A percentile compares a stretch with the other conserved stretches of the same genome.
Evolutionary conservation across 2,888 invertebrate species (phyloP).

Genomic region (Catotricha subobsoleta): DNA sequence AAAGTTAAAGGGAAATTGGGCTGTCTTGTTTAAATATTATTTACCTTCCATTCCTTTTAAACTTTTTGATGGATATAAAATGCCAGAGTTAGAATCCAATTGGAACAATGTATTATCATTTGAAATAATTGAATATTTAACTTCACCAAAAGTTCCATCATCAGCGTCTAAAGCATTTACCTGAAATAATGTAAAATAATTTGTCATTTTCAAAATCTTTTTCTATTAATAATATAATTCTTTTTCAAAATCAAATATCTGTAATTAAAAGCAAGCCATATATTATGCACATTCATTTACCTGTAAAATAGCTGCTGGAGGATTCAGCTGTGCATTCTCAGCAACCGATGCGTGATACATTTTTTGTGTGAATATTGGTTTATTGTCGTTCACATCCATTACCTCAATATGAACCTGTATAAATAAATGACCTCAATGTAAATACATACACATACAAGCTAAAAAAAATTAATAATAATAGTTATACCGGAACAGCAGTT

Average conservation of each 20-base stretch:
- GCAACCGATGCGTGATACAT: constrained; percentile 64
- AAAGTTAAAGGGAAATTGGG: too few species aligned
- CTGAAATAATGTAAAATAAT: constrained; percentile 8
- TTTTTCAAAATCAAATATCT: not conserved
- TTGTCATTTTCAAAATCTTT: too few species aligned
- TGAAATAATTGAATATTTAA: constrained; percentile 52
- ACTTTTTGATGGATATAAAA: constrained; percentile 58
- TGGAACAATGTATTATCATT: constrained; percentile 51
- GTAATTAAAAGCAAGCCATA: not conserved
- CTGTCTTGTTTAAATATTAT: too few species aligned
- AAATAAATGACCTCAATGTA: not conserved
- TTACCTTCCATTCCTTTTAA: constrained; percentile 41
- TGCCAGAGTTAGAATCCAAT: constrained; percentile 58
- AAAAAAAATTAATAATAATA: not conserved
- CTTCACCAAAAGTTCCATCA: constrained; percentile 54
- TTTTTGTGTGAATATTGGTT: constrained; percentile 60
- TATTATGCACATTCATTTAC: constrained; percentile 6
- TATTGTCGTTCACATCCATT: constrained; percentile 75
- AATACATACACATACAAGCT: too few species aligned
- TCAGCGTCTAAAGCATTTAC: constrained; percentile 69
- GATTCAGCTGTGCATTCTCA: constrained; percentile 62
- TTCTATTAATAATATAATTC: too few species aligned
- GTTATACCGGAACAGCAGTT: constrained; percentile 52
- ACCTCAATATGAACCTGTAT: constrained; percentile 54
- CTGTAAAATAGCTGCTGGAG: constrained; percentile 66